Conservation (phyloP, 2,113 vertebrate species). For the Tychaedon coryphoeus region DNA sequence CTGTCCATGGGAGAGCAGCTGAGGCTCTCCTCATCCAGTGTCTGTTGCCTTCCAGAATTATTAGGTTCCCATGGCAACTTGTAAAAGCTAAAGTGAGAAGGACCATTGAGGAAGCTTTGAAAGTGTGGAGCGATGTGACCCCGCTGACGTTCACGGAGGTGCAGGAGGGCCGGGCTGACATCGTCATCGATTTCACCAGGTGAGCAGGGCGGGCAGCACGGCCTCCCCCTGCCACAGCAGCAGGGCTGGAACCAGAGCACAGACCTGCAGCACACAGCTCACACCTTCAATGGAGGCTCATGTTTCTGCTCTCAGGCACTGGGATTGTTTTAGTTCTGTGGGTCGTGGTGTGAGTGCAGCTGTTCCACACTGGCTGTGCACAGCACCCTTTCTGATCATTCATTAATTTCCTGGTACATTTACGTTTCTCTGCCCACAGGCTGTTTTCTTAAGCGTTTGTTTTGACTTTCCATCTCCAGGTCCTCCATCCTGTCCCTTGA, state of each 20-base stretch:
- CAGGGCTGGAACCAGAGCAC: neutral
- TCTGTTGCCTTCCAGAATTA: slow-evolving; percentile 69
- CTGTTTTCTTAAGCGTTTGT: slow-evolving; percentile 30
- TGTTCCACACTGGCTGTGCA: neutral
- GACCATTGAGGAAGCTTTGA: slow-evolving; percentile 83
- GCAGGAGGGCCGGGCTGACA: slow-evolving; percentile 82
- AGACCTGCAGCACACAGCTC: neutral
- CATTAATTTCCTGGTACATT: slow-evolving; percentile 7
- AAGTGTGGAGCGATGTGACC: slow-evolving; percentile 89
- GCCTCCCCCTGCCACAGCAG: neutral
- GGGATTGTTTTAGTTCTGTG: neutral
- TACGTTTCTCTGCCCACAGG: neutral
- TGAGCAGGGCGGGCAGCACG: neutral
- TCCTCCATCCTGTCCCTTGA: slow-evolving; percentile 42
- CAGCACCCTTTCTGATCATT: neutral
- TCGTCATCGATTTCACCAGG: slow-evolving; percentile 84
- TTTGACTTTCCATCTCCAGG: slow-evolving; percentile 37
- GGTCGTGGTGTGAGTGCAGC: neutral
- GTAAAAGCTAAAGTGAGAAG: slow-evolving; percentile 79
- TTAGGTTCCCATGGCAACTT: slow-evolving; percentile 88
- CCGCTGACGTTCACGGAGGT: slow-evolving; percentile 90
- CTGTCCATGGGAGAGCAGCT: neutral
- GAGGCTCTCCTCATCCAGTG: neutral
- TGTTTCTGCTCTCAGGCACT: neutral
- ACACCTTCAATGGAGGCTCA: neutral